Percentiles rank a stretch among this genome's conserved stretches.
These are phyloP conservation scores for Cheilosia impressa DNA, from an alignment of 2,888 invertebrate species.

Conservation along the genomic window DNA sequence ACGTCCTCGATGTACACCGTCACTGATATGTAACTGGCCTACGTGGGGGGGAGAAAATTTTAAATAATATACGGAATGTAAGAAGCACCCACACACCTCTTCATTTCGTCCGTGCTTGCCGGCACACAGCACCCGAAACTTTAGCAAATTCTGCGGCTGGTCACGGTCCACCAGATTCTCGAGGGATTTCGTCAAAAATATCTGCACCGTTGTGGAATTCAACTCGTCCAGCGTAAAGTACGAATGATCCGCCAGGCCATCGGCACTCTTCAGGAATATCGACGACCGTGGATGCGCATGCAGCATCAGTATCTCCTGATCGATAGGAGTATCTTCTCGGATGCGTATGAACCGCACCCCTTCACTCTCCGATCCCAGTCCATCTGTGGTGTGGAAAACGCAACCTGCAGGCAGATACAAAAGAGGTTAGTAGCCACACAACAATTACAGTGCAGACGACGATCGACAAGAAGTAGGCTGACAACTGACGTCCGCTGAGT, in stretches of 20 bases:
- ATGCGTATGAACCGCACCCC: constrained; percentile 93
- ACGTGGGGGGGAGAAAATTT: constrained; percentile 60
- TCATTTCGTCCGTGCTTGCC: constrained; percentile 81
- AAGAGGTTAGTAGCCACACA: constrained; percentile 49
- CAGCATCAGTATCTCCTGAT: constrained; percentile 90
- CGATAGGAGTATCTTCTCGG: constrained; percentile 91
- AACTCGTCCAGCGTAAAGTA: constrained; percentile 86
- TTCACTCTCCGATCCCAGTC: constrained; percentile 85
- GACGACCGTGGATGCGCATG: constrained; percentile 91
- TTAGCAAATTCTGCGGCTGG: constrained; percentile 91
- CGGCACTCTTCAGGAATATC: constrained; percentile 80
- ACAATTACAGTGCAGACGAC: constrained; percentile 35
- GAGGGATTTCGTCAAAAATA: constrained; percentile 90
- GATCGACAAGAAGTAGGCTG: constrained; percentile 61
- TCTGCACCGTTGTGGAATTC: constrained; percentile 90
- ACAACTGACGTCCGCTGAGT: constrained; percentile 55
- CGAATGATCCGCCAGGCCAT: constrained; percentile 81
- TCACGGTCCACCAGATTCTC: constrained; percentile 93
- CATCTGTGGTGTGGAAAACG: constrained; percentile 90
- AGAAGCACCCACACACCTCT: constrained; percentile 78
- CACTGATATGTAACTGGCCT: constrained; percentile 93
- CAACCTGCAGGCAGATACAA: constrained; percentile 86
- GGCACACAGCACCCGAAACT: constrained; percentile 90
- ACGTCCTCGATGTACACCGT: constrained; percentile 95
- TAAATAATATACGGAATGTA: not conserved